Evolutionary conservation across 2,113 vertebrate species (phyloP).

Genomic region (Myotis brandtii): DNA sequence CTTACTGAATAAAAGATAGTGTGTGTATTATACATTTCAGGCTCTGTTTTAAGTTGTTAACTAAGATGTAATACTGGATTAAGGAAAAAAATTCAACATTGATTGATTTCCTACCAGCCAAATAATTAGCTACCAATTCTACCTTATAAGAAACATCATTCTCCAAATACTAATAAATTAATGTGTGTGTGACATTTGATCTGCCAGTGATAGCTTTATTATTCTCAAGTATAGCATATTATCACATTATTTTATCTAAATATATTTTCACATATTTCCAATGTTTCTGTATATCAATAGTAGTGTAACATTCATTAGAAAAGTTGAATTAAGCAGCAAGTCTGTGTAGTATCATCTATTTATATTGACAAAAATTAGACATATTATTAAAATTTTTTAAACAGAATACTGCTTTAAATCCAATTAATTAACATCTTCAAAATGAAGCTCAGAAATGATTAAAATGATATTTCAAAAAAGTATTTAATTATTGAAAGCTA

Average conservation of each 20-base stretch:
- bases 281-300: background rate
- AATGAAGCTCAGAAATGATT: slow-evolving; percentile 77
- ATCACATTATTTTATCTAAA: background rate
- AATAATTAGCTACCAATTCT: background rate
- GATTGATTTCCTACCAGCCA: background rate
- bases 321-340: slow-evolving; percentile 56
- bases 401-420: slow-evolving; percentile 76
- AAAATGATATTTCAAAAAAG: slow-evolving; percentile 76
- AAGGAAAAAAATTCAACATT: background rate
- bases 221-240: background rate
- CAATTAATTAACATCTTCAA: slow-evolving; percentile 82
- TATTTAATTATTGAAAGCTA: slow-evolving; percentile 77
- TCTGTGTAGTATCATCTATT: background rate
- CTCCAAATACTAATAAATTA: background rate
- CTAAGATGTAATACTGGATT: background rate
- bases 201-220: background rate
- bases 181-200: background rate
- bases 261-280: background rate
- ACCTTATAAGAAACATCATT: background rate
- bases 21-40: background rate
- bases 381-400: slow-evolving; percentile 69
- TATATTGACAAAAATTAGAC: slow-evolving; percentile 65
- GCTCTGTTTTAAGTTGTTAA: background rate
- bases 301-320: slow-evolving; percentile 36
- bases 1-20: background rate